Evolutionary conservation across 64 coral and sea anemone genomes (phyloP), one percentile per base, ranked within the genome.

Genomic region (Astreopora myriophthalma): DNA sequence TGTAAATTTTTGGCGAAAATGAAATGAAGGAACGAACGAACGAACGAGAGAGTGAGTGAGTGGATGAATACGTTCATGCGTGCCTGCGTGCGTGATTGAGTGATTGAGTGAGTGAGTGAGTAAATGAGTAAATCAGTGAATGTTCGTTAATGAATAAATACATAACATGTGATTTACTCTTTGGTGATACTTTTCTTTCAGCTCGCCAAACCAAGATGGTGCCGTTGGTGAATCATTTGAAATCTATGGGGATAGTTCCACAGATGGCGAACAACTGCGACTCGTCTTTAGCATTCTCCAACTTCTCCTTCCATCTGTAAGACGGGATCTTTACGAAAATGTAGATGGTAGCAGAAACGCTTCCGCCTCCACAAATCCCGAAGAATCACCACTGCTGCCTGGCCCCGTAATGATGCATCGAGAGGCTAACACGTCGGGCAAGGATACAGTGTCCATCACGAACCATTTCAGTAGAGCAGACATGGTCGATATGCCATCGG

Each of bases 391-490:
- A 1, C 24, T 92, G 31, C 17, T 92, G n/a, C 80, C 90, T 26
- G 80, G 34, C 17, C 23, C 68, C 16, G 80, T 92, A 5, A 85
- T 19, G 1, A 85, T 92, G 80, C 90, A 92, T 55, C 48, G 90
- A 32, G 28, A 92, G 70, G 90, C 90, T 20, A 6, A 85, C 52
- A 92, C 90, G 5, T 44, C 64, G 1, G 62, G 85, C 72, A 72
- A 34, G 6, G 80, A 48, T 11, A 16, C 48, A 36, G 48, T 92
- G 13, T 85, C 73, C 17, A 61, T 92, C n/a, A 74, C 85, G 25
- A 92, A 92, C 27, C 33, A 44, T 17, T 92, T 92, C 39, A 85
- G 61, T 61, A 5, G 46, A 16, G 57, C 80, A n/a, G 90, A 92
- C 60, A 20, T 85, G 19, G 44, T 85, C 11, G 64, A 71, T 31